Conservation (phyloP, 2,113 vertebrate genomes). For the Rhea americana region DNA sequence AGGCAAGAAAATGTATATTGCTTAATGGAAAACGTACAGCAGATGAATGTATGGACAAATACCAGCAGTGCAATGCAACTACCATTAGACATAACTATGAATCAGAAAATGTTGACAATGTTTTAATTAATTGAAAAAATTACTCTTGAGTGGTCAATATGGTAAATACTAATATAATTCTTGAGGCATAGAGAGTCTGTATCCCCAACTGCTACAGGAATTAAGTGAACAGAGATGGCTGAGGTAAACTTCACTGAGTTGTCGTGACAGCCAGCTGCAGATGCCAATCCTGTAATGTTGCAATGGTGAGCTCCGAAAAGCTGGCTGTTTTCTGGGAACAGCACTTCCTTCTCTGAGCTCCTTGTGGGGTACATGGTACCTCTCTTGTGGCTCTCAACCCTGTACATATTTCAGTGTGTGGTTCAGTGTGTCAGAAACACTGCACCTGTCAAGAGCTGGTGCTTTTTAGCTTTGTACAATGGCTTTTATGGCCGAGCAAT, state of each 20-base stretch:
- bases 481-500: not conserved
- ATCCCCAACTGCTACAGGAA: not conserved
- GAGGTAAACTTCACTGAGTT: not conserved
- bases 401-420: not conserved
- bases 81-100: not conserved
- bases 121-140: not conserved
- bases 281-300: not conserved
- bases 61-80: not conserved
- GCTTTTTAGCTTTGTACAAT: not conserved
- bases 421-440: not conserved
- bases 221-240: not conserved
- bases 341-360: not conserved
- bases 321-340: not conserved
- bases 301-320: not conserved
- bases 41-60: not conserved
- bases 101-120: not conserved
- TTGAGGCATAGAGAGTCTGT: not conserved
- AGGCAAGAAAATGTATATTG: not conserved
- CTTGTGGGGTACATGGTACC: fast-evolving
- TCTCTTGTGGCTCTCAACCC: not conserved
- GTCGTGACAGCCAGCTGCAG: not conserved
- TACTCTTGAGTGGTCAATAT: not conserved
- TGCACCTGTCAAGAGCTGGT: not conserved
- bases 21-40: not conserved
- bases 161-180: not conserved